These are phyloP conservation scores for Piscicola geometra DNA, from an alignment of 2,888 invertebrate genomes.

Conservation along the genomic window DNA sequence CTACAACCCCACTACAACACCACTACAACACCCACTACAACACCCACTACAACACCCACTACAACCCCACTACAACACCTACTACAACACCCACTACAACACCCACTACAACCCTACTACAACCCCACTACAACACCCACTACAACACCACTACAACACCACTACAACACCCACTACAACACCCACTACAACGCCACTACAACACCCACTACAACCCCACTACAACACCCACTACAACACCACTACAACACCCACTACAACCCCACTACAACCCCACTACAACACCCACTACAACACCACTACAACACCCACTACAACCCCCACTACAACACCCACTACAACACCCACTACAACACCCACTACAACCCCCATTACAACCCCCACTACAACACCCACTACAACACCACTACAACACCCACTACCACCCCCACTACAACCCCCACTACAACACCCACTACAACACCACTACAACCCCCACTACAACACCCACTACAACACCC, in stretches of 20 bases:
- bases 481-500: constrained; percentile 95
- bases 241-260: constrained; percentile 55
- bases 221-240: constrained; percentile 89
- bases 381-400: not conserved
- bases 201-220: constrained; percentile 43
- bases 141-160: not conserved
- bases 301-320: too few relatives aligned
- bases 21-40: not conserved
- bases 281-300: not conserved
- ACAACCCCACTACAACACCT: not conserved
- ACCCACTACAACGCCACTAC: not conserved
- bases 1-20: not conserved
- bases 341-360: not conserved
- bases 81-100: not conserved
- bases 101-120: not conserved
- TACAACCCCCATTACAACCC: not conserved
- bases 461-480: constrained; percentile 74
- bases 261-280: not conserved
- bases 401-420: not conserved
- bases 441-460: not conserved
- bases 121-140: not conserved
- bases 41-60: too few relatives aligned
- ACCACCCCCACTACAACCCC: not conserved
- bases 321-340: not conserved
- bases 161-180: not conserved